Conservation (phyloP, 2,888 invertebrate species). For the Pseudeuparius sepicola region DNA sequence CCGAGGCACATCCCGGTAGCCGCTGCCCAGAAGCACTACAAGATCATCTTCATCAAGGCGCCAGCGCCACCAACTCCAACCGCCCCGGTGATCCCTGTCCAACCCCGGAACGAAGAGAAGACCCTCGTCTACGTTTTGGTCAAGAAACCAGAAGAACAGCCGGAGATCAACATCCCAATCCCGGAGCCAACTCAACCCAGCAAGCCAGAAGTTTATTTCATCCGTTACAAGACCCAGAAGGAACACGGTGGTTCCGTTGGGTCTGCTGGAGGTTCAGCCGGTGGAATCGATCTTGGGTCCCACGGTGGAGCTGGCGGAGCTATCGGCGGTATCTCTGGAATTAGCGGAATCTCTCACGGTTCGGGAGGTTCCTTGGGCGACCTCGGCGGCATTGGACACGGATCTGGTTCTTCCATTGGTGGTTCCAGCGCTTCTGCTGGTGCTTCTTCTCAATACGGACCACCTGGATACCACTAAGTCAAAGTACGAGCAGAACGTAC, state of each 20-base stretch:
- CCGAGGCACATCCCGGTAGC: constrained; percentile 55
- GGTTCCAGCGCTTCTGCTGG: constrained; percentile 19
- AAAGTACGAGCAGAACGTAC: too few relatives aligned
- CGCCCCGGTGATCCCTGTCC: constrained; percentile 66
- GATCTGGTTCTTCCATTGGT: constrained; percentile 2
- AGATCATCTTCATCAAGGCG: constrained; percentile 80
- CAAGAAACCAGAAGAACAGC: constrained; percentile 78
- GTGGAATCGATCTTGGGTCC: constrained; percentile 29
- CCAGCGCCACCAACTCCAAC: constrained; percentile 52
- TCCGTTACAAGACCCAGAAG: constrained; percentile 64
- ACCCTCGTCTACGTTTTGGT: too few relatives aligned
- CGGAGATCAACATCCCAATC: constrained; percentile 68
- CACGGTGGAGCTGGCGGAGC: constrained; percentile 12
- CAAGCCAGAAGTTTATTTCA: constrained; percentile 87
- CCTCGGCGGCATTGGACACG: constrained; percentile 16
- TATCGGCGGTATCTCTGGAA: constrained; percentile 12
- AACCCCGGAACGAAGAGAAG: constrained; percentile 79
- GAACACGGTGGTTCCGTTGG: constrained; percentile 27
- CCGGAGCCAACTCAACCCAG: constrained; percentile 72
- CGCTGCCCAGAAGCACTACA: constrained; percentile 77
- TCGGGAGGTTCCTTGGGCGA: constrained; percentile 15
- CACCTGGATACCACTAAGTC: constrained; percentile 26
- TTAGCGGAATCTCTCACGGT: too few relatives aligned
- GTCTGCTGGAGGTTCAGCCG: constrained; percentile 8
- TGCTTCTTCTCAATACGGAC: constrained; percentile 25